phyloP scores from a whole-genome alignment of 92 coral and sea anemone genomes.

The Epizoanthus stellaris region DNA sequence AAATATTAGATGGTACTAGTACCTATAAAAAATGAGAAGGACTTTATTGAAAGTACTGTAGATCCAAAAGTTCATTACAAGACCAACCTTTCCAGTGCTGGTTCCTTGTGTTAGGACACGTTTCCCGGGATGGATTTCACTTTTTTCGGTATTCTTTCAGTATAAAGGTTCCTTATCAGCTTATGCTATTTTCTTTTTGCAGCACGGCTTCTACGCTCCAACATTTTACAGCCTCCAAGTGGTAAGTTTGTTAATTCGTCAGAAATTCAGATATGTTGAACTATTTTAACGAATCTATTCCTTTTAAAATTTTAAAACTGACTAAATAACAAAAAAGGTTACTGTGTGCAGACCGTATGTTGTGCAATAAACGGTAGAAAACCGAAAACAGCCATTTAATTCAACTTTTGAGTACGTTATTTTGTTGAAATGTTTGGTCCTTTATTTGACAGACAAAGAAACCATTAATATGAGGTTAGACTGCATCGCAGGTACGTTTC shows the following conservation, averaged over 20 bases:
- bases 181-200: neutral
- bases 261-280: neutral
- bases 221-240: slow-evolving; percentile 95
- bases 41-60: too few relatives aligned
- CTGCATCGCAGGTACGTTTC: slow-evolving; percentile 80
- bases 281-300: neutral
- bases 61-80: neutral
- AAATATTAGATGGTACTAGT: too few relatives aligned
- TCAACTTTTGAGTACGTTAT: neutral
- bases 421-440: neutral
- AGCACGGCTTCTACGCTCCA: slow-evolving; percentile 96
- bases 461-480: slow-evolving; percentile 91
- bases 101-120: too few relatives aligned
- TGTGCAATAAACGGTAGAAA: too few relatives aligned
- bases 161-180: too few relatives aligned
- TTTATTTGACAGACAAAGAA: slow-evolving; percentile 69
- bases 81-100: too few relatives aligned
- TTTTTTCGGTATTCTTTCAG: neutral
- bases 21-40: too few relatives aligned
- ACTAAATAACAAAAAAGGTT: too few relatives aligned
- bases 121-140: neutral
- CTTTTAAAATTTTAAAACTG: neutral
- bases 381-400: too few relatives aligned
- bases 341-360: too few relatives aligned
- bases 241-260: slow-evolving; percentile 61